phyloP scores from a whole-genome alignment of 2,888 invertebrate species.

The Pomacea canaliculata region DNA sequence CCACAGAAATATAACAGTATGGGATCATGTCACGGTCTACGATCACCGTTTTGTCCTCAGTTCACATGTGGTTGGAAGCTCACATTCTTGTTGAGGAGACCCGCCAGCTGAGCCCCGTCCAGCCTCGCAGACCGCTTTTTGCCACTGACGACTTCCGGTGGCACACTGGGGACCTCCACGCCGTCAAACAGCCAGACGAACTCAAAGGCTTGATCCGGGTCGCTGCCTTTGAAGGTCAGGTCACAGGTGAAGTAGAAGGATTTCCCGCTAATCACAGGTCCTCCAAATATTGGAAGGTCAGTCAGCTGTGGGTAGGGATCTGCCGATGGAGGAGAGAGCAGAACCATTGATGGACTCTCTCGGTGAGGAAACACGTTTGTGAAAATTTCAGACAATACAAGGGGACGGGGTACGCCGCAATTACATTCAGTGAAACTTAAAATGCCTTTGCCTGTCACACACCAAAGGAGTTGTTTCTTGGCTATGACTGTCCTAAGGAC shows the following conservation, averaged over 20 bases:
- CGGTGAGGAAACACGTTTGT: no score
- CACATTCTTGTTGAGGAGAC: conserved; percentile 2
- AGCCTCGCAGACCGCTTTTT: conserved; percentile 4
- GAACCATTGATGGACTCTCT: no score
- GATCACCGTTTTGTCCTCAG: no score
- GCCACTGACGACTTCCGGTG: conserved; percentile 3
- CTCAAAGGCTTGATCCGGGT: conserved; percentile 10
- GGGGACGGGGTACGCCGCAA: no score
- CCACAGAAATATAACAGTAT: no score
- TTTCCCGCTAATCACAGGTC: neutral
- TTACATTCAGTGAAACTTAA: no score
- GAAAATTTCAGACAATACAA: no score
- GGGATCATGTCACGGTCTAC: no score
- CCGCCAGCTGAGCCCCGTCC: conserved; percentile 3
- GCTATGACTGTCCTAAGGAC: no score
- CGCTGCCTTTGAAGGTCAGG: neutral
- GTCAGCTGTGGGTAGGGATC: conserved; percentile 6
- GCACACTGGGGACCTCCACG: conserved; percentile 7
- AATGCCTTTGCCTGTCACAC: no score
- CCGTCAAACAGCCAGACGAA: conserved; percentile 27
- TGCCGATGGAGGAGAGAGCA: neutral
- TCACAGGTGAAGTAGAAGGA: conserved; percentile 21
- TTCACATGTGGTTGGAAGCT: neutral
- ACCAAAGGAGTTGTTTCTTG: no score
- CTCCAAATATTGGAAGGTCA: conserved; percentile 5